Evolutionary conservation across 2,797 vertebrate genomes (phyloP), one percentile per base, ranked within the genome.

Genomic region (Ctenosaura bakeri): DNA sequence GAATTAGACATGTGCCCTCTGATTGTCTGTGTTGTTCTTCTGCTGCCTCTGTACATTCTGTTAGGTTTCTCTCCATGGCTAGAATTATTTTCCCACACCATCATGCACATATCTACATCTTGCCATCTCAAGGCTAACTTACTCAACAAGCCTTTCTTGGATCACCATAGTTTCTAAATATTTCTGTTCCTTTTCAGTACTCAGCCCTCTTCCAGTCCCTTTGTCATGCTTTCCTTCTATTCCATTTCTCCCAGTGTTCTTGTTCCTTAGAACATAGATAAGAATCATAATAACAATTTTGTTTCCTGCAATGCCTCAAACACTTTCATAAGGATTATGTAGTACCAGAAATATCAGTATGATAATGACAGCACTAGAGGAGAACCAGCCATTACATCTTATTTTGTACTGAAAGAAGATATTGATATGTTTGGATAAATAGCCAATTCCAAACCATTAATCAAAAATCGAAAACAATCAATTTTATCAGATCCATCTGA

Each of bases 1-100:
- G 89, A 93, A 86, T 86, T 69, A 52, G 81, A 2, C 0, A 64
- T 78, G 62, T n/a, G 46, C 24, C 24, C 14, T 89, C 56, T 84
- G 73, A 77, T 78, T 29, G 56, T 62, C 26, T 64, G 24, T 18
- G 13, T 62, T 62, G 59, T 26, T 46, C 29, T 59, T 79, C 18
- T 56, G 32, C 32, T 54, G 22, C 73, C 42, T 66, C 10, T 89
- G n/a, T 29, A 52, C 14, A 18, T 26, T 50, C 80, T 77, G 29
- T 56, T 8, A 7, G 32, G 26, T 26, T 82, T 10, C 35, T 59
- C n/a, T 56, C n/a, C 42, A 8, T 13, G 4, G 14, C 3, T 46
- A 2, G 66, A 59, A 62, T 26, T 38, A 24, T n/a, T 80, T n/a
- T 22, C 52, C 9, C 18, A 22, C 10, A 10, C 52, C 35, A 35